phyloP scores from a whole-genome alignment of 2,888 invertebrate genomes.

The Hirtodrosophila confusa region DNA sequence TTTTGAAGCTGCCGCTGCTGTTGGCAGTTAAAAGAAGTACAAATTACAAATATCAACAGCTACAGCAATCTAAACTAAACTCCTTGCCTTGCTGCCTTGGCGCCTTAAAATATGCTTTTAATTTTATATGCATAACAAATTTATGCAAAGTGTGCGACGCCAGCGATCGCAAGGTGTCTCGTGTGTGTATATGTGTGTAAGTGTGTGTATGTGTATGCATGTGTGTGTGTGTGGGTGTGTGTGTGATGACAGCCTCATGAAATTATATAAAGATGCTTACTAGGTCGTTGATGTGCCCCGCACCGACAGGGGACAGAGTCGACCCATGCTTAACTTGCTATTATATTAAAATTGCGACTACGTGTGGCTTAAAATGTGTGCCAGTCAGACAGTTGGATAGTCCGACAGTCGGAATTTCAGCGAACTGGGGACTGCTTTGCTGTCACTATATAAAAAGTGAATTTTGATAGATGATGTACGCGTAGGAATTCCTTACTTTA shows the following conservation, averaged over 20 bases:
- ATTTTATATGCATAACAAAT: slow-evolving; percentile 81
- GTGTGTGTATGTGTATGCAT: slow-evolving; percentile 9
- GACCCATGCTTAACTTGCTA: slow-evolving; percentile 50
- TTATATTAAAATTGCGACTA: slow-evolving; percentile 74
- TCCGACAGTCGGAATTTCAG: slow-evolving; percentile 9
- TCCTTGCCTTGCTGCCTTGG: slow-evolving; percentile 27
- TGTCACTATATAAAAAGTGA: slow-evolving; percentile 52
- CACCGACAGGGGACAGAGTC: slow-evolving; percentile 8
- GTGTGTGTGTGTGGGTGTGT: slow-evolving; percentile 20
- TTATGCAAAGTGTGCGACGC: slow-evolving; percentile 67
- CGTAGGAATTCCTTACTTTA: not conserved
- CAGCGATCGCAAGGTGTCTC: slow-evolving; percentile 63
- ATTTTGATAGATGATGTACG: slow-evolving; percentile 65
- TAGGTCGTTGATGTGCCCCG: slow-evolving; percentile 72
- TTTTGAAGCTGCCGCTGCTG: slow-evolving; percentile 29
- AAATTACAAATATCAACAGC: slow-evolving; percentile 75
- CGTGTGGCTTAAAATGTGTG: slow-evolving; percentile 72
- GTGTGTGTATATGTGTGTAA: slow-evolving; percentile 1
- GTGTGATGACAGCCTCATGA: slow-evolving; percentile 68
- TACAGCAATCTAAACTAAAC: slow-evolving; percentile 36
- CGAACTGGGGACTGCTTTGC: slow-evolving; percentile 2
- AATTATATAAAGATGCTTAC: slow-evolving; percentile 76
- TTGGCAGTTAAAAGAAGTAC: slow-evolving; percentile 58
- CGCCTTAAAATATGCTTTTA: slow-evolving; percentile 77
- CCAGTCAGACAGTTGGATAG: slow-evolving; percentile 30